Evolutionary conservation across 35 echinoderm and acorn worm genomes (phyloP), one percentile per base, ranked within the genome.

Genomic region (Chiridota heheva): DNA sequence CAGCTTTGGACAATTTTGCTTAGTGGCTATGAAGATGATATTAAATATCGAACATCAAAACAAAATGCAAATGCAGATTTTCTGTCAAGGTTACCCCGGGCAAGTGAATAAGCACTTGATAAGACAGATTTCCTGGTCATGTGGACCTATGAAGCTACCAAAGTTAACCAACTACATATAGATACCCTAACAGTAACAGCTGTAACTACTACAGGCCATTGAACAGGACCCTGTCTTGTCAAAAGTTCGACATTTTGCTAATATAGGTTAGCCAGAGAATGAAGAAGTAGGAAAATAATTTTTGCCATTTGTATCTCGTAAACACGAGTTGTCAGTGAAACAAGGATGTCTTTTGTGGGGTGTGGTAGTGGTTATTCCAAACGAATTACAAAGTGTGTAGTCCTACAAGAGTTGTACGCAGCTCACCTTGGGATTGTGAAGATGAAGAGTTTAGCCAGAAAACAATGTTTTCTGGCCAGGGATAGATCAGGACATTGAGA

Each of bases 1-100:
- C 78, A 81, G 40, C 40, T 58, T 29, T 81, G 61, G 58, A 41
- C 78, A 81, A 66, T 81, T 4, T 18, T 81, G 5, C 33, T 81
- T 13, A 44, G 44, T 16, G 78, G 31, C 5, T 67, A 81, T 26
- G 1, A 24, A 42, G 63, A 81, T 45, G 41, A 81, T 32, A 81
- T 81, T 64, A 28, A 44, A 27, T 81, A 44, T 18, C 36, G 42
- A 44, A 67, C 2, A 28, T 36, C 78, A 4, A 2, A 17, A 29
- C 29, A 81, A 10, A 35, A 81, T 65, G 6, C 38, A 12, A 81
- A 81, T 47, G 78, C 78, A 44, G 78, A 81, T 33, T 35, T 44
- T 10, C 18, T 81, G 35, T 66, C 59, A 31, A 36, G 59, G 13
- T 24, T 81, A 29, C 78, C 78, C 2, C 1, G 5, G 1, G 5